Conservation (phyloP, 2,888 invertebrate species). For the Tetranychus truncatus region DNA sequence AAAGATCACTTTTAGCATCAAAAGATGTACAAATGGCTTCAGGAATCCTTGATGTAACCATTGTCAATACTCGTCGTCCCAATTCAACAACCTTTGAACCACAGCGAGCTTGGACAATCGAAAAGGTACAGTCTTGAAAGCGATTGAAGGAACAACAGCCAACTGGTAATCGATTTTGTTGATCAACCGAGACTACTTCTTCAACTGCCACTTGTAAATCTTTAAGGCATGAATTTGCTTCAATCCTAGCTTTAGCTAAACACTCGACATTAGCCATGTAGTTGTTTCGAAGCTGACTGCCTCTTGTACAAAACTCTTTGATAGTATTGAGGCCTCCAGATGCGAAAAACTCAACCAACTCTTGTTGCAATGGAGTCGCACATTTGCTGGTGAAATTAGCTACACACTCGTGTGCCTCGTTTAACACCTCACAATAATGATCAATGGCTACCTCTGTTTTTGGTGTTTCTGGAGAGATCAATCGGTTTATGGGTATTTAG, state of each 20-base stretch:
- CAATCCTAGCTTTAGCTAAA: constrained; percentile 21
- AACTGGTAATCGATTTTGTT: constrained; percentile 26
- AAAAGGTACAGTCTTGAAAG: constrained; percentile 23
- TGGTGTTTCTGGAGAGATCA: neutral
- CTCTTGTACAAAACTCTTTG: constrained; percentile 26
- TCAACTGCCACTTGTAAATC: constrained; percentile 27
- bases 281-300: constrained; percentile 22
- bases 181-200: constrained; percentile 21
- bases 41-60: constrained; percentile 26
- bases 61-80: constrained; percentile 24
- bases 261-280: constrained; percentile 27
- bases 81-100: constrained; percentile 26
- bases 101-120: constrained; percentile 24
- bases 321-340: constrained; percentile 26
- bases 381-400: constrained; percentile 25
- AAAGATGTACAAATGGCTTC: constrained; percentile 27
- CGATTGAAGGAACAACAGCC: constrained; percentile 24
- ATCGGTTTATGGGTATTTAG: no score
- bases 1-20: constrained; percentile 20
- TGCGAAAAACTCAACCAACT: constrained; percentile 25
- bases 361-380: constrained; percentile 26
- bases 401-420: constrained; percentile 25
- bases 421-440: constrained; percentile 26
- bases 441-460: constrained; percentile 23
- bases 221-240: constrained; percentile 21